Evolutionary conservation across 2,888 invertebrate species (phyloP), one percentile per base, ranked within the genome.

Genomic region (Spodoptera littoralis): DNA sequence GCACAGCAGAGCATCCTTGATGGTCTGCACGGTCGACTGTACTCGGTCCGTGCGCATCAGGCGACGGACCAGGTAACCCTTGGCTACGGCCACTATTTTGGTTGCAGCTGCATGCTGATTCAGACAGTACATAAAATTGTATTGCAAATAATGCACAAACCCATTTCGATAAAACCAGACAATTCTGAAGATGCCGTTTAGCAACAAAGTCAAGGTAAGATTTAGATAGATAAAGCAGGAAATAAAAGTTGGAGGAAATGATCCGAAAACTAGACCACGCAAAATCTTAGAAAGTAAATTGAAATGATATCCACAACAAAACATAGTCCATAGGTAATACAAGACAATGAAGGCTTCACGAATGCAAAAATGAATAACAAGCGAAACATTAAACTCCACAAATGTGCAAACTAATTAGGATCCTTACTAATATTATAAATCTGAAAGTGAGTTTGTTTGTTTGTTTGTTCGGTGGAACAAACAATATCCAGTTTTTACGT

Each of bases 31-130:
- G 18, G 98, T 95, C 61, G 95, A 95, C 88, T 97, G 97, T 12
- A 98, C 97, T 79, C 97, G 96, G 80, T 97, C 97, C 0, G 98
- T 98, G 79, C 95, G 95, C 92, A 98, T 96, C 57, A 99, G 94
- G 48, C 98, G 95, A 53, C 99, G 96, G 24, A 97, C 97, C 59
- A 99, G 93, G 88, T 96, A 98, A 0, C 99, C 98, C 80, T 96
- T 96, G 27, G 95, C 96, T 78, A 93, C 93, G 9, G 97, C 97
- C 74, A 96, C 96, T 65, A 98, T 96, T 72, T 92, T 91, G 27
- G 95, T 95, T 13, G 96, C 97, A 4, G 97, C 97, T 77, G 80
- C 85, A 6, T 82, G 88, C 95, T 95, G 60, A 76, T 51, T 36
- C 46, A 51, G 68, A 79, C 71, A 61, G 76, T 89, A 90, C 90